Conservation (phyloP, 2,113 vertebrate genomes). For the Monopterus albus region DNA sequence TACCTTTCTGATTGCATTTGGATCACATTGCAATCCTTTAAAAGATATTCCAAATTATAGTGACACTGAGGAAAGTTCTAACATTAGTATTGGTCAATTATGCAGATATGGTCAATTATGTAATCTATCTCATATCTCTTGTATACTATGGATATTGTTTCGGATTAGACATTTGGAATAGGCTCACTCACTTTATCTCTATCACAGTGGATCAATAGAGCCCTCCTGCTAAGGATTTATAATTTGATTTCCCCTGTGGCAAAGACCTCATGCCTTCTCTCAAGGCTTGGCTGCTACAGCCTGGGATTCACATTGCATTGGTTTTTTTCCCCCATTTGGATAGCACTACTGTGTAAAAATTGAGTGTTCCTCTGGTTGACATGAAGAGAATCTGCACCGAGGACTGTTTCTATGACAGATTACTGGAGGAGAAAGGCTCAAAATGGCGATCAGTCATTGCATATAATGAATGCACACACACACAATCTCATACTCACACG, state of each 20-base stretch:
- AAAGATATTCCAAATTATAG: conserved; percentile 12
- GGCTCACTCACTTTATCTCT: conserved; percentile 54
- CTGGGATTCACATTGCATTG: neutral
- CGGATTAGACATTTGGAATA: conserved; percentile 52
- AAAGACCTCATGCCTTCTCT: conserved; percentile 25
- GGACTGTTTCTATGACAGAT: conserved; percentile 53
- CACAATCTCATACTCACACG: neutral
- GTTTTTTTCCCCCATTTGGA: neutral
- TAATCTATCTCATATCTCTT: conserved; percentile 21
- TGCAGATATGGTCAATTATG: conserved; percentile 32
- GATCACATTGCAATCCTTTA: conserved; percentile 5
- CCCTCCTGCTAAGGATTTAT: conserved; percentile 53
- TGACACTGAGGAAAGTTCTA: no score
- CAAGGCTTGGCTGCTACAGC: conserved; percentile 5
- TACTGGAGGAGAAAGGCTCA: conserved; percentile 36
- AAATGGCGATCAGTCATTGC: conserved; percentile 32
- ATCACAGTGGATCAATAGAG: conserved; percentile 59
- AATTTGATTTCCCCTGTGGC: conserved; percentile 48
- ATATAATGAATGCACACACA: neutral
- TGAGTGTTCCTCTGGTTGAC: conserved; percentile 13
- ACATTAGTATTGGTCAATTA: conserved; percentile 24
- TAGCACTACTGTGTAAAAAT: neutral
- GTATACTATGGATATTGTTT: conserved; percentile 39
- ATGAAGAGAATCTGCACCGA: conserved; percentile 15
- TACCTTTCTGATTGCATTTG: neutral